These are phyloP conservation scores for Lichenostomus cassidix DNA, from an alignment of 2,113 vertebrate species.

Conservation along the genomic window DNA sequence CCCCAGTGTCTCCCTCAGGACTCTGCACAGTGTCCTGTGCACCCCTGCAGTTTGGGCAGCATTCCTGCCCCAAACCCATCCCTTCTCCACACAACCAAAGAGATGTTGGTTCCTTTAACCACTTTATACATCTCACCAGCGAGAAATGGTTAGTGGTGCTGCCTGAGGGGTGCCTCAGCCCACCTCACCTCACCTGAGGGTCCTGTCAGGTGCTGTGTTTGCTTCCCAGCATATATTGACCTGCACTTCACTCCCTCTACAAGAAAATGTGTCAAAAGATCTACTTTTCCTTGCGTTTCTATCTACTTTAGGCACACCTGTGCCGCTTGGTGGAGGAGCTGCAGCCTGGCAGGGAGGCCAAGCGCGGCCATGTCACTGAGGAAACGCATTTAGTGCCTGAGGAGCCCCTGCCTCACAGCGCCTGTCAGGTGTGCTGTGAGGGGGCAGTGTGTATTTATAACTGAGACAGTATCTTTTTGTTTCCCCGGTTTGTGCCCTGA, in stretches of 20 bases:
- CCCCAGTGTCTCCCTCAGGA: too few species aligned
- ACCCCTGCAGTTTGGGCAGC: background rate
- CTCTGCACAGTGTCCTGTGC: background rate
- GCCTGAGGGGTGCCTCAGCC: accelerated
- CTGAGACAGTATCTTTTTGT: accelerated
- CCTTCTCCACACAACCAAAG: accelerated
- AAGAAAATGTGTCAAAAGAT: background rate
- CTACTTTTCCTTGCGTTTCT: accelerated
- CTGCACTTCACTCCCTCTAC: background rate
- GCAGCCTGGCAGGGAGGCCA: background rate
- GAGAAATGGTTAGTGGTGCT: background rate
- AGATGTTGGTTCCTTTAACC: background rate
- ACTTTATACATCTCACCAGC: background rate
- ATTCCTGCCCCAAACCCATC: background rate
- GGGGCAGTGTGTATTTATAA: accelerated
- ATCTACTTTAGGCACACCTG: background rate
- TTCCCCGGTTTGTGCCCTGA: accelerated
- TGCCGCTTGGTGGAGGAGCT: background rate
- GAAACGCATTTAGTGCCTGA: background rate
- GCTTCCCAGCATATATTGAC: accelerated
- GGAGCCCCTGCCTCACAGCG: accelerated
- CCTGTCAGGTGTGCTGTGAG: background rate
- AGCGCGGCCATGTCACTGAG: accelerated
- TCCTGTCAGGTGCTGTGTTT: background rate
- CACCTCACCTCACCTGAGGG: accelerated